phyloP scores from a whole-genome alignment of 1,140 invertebrate genomes.

The Glomeris maerens region DNA sequence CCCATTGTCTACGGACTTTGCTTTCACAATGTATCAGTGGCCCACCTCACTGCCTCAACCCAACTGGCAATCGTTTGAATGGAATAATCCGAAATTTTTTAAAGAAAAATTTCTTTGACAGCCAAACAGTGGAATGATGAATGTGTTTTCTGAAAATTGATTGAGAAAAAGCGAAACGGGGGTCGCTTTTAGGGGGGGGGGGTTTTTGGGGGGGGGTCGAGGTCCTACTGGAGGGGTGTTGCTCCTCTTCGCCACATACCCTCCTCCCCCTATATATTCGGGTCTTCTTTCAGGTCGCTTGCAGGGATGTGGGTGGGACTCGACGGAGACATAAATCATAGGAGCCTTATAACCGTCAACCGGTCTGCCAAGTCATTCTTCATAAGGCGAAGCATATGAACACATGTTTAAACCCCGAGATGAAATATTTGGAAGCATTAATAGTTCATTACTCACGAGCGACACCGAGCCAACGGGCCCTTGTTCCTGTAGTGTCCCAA shows the following conservation, averaged over 20 bases:
- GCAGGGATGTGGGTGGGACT: too few relatives aligned
- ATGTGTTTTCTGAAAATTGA: conserved; percentile 15
- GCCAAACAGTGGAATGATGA: conserved; percentile 11
- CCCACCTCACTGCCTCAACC: too few relatives aligned
- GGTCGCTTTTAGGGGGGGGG: background rate
- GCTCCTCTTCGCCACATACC: background rate
- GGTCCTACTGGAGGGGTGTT: too few relatives aligned
- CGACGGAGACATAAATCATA: conserved; percentile 12
- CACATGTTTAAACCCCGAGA: conserved; percentile 10
- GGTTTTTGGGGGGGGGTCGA: background rate
- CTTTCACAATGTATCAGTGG: too few relatives aligned
- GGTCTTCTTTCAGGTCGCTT: too few relatives aligned
- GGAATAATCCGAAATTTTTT: conserved; percentile 14
- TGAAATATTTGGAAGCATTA: conserved; percentile 14
- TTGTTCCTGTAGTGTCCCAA: too few relatives aligned
- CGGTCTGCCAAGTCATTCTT: conserved; percentile 9
- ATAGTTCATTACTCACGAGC: conserved; percentile 12
- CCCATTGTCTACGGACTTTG: too few relatives aligned
- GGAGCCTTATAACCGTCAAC: conserved; percentile 7
- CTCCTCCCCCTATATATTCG: too few relatives aligned
- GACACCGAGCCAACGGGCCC: too few relatives aligned
- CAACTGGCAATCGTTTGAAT: too few relatives aligned
- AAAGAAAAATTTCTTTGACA: conserved; percentile 14
- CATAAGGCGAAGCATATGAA: conserved; percentile 10
- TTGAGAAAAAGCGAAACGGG: conserved; percentile 5